Evolutionary conservation across 2,113 vertebrate species (phyloP).

Genomic region (Ptilonorhynchus violaceus): DNA sequence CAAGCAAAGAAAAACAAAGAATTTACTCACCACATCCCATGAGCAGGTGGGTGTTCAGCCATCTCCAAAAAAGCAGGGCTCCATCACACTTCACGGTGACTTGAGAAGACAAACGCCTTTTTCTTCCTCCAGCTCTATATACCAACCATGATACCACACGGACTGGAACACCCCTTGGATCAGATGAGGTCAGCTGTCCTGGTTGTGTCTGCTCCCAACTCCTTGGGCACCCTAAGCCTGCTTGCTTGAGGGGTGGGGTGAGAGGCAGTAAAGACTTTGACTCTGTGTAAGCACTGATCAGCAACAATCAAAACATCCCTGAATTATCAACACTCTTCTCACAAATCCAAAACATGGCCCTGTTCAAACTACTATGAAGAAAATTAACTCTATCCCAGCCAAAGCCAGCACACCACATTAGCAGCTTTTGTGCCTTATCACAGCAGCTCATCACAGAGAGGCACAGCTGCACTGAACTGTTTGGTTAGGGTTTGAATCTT

Average conservation of each 20-base stretch:
- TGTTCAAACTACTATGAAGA: not conserved
- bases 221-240: fast-evolving
- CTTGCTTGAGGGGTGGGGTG: fast-evolving
- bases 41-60: not conserved
- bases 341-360: not conserved
- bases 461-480: not conserved
- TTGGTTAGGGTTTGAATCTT: not conserved
- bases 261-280: not conserved
- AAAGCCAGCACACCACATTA: not conserved
- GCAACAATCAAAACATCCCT: not conserved
- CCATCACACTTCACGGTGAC: fast-evolving
- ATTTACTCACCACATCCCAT: not conserved
- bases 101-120: not conserved
- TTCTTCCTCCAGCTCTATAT: not conserved
- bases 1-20: not conserved
- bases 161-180: not conserved
- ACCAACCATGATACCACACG: not conserved
- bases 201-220: not conserved
- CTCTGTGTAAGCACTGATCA: not conserved
- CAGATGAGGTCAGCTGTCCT: not conserved
- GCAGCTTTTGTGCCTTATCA: not conserved
- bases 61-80: not conserved
- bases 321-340: not conserved
- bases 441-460: not conserved
- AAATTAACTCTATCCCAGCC: not conserved